Evolutionary conservation across 2,113 vertebrate species (phyloP), one percentile per base, ranked within the genome.

Genomic region (Phaethon lepturus): DNA sequence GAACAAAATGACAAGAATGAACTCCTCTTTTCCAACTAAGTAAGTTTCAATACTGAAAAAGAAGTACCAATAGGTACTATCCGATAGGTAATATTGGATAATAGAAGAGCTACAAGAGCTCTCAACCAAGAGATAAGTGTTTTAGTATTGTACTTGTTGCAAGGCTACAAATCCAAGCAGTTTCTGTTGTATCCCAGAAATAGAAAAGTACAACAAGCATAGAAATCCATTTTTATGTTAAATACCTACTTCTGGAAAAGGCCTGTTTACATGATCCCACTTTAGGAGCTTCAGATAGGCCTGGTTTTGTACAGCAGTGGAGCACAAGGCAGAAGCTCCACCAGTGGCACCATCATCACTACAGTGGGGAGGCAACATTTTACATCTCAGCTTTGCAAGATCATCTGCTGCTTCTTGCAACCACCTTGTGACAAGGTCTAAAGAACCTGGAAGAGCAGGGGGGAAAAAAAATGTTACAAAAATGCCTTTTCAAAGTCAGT

Each of bases 391-490:
- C 90, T 96, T 97, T 35, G 84, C 79, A 55, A 99, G 94, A 67
- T 97, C 97, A 71, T 98, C 98, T 14, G 98, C 96, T 11, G 99
- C 98, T 95, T 99, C 99, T 90, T 98, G 98, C 17, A 99, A 98
- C 99, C 99, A 99, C 82, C 98, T 98, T 53, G 99, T 98, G 71
- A 99, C 99, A 95, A 99, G 98, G 96, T 99, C 99, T 96, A 99
- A 97, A 76, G 99, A 99, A 98, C 99, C 99, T 99, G 89, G 40
- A 97, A 94, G 24, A 93, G 67, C 74, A 72, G 72, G 26, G 28
- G 8, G 3, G 8, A 16, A 33, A 47, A 47, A 56, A 38, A 24
- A 25, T 7, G 14, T 62, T 67, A 85, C 20, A 64, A 90, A 83
- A 88, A 74, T 23, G 75, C 44, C 23, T 84, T 84, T 49, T 28